A percentile compares a stretch with the other conserved stretches of the same genome.
phyloP scores from a whole-genome alignment of 2,888 invertebrate genomes.

The Diploptera punctata region DNA sequence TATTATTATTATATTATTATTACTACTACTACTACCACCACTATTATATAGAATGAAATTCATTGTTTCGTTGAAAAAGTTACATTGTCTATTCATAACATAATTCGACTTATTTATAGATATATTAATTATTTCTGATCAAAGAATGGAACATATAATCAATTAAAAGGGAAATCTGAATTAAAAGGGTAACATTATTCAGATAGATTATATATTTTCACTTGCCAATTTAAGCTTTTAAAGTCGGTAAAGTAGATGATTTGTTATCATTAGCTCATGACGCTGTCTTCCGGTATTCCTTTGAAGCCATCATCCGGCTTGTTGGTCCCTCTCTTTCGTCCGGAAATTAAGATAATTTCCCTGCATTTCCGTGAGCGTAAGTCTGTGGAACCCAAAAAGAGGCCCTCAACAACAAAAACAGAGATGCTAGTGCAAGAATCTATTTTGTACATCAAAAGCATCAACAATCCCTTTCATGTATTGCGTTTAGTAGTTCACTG shows the following conservation, averaged over 20 bases:
- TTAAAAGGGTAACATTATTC: too few relatives aligned
- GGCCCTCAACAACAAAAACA: not conserved
- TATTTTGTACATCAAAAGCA: not conserved
- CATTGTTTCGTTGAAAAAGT: too few relatives aligned
- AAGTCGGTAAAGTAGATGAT: not conserved
- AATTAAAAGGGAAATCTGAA: too few relatives aligned
- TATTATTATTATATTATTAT: too few relatives aligned
- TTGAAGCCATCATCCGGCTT: not conserved
- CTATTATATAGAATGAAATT: too few relatives aligned
- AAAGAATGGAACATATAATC: too few relatives aligned
- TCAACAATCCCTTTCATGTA: not conserved
- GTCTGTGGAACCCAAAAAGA: slow-evolving; percentile 8
- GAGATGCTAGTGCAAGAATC: not conserved
- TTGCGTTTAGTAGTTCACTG: not conserved
- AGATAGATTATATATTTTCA: too few relatives aligned
- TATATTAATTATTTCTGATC: too few relatives aligned
- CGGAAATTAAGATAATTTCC: slow-evolving; percentile 20
- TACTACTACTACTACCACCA: too few relatives aligned
- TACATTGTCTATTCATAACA: too few relatives aligned
- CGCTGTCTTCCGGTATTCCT: slow-evolving; percentile 8
- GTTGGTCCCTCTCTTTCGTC: not conserved
- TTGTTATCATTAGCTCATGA: slow-evolving; percentile 18
- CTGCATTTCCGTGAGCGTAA: not conserved
- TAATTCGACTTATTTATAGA: too few relatives aligned
- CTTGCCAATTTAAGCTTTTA: not conserved